Evolutionary conservation across 92 coral and sea anemone species (phyloP).

Genomic region (Hydrozoanthus gracilis): DNA sequence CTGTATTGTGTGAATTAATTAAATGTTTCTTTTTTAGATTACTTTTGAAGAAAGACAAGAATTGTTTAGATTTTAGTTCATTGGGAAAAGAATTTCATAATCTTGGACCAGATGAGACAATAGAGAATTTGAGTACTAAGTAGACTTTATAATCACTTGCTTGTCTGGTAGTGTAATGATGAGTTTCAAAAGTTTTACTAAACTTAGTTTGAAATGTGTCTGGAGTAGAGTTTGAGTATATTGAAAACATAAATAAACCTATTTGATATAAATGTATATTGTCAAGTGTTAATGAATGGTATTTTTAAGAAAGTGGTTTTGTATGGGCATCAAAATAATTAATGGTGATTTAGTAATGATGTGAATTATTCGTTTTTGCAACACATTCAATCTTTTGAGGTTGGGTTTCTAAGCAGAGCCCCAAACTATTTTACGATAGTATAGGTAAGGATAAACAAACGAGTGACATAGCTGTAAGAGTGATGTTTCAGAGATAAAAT

Average conservation of each 20-base stretch:
- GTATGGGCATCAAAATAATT: conserved; percentile 20
- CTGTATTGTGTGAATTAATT: background rate
- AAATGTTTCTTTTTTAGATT: too few relatives aligned
- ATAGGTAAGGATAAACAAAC: conserved; percentile 13
- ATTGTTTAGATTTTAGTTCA: too few relatives aligned
- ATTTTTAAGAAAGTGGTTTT: background rate
- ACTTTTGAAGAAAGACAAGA: too few relatives aligned
- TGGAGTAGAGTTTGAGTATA: background rate
- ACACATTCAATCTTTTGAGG: conserved; percentile 9
- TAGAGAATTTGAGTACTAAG: conserved; percentile 25
- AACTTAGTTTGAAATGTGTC: conserved; percentile 25
- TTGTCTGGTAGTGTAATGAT: conserved; percentile 21
- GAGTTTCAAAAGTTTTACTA: conserved; percentile 14
- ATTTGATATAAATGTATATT: conserved; percentile 20
- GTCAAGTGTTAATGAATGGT: conserved; percentile 15
- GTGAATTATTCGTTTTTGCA: conserved; percentile 9
- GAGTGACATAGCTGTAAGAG: conserved; percentile 12
- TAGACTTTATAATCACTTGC: conserved; percentile 22
- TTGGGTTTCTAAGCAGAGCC: conserved; percentile 1
- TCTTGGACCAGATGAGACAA: conserved; percentile 3
- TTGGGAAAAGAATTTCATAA: conserved; percentile 2
- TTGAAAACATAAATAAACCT: conserved; percentile 29
- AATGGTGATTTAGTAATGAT: background rate
- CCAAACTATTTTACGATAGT: conserved; percentile 2
- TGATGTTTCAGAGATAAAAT: conserved; percentile 14